Evolutionary conservation across 2,888 invertebrate species (phyloP), one percentile per base, ranked within the genome.

Genomic region (Drosophila antonietae): DNA sequence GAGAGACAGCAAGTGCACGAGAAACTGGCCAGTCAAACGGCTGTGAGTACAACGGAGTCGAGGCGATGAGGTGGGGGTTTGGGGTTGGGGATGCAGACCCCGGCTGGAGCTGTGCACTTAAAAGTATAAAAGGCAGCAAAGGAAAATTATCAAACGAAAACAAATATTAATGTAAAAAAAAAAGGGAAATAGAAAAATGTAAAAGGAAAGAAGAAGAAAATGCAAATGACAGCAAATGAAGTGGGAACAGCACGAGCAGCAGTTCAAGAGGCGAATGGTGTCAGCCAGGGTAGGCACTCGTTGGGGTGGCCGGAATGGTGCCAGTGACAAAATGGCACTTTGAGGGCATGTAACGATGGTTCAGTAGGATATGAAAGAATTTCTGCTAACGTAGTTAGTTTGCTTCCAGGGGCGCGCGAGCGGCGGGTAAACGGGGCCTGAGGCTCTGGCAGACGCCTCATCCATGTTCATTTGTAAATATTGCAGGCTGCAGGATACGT

Each of bases 91-190:
- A 2, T 10, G 43, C 41, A 62, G 31, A 63, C 15, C 43, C 51
- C 51, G 62, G 31, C 66, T 75, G 73, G 68, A 73, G 35, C 59
- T 65, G 62, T 81, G 78, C 83, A 80, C 88, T 88, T 88, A 81
- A 88, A 89, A 85, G 85, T 80, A 80, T 85, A 89, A 89, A 88
- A 88, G 86, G 88, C 77, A 89, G 79, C 75, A 88, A 80, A 83
- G 72, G 81, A 89, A 88, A 89, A 88, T 86, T 88, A 89, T 87
- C 88, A 90, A 90, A 90, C 87, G 87, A 87, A 88, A 87, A 88
- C 90, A 87, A 87, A 87, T 90, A 87, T 89, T 90, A 87, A 87
- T 88, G 81, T 60, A 59, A 62, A 63, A 66, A 39, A 68, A 56
- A 67, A 55, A 65, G 73, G 59, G n/a, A 39, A 39, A 37, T 31